Evolutionary conservation across 2,113 vertebrate species (phyloP), one percentile per base, ranked within the genome.

Genomic region (Tinamus guttatus): DNA sequence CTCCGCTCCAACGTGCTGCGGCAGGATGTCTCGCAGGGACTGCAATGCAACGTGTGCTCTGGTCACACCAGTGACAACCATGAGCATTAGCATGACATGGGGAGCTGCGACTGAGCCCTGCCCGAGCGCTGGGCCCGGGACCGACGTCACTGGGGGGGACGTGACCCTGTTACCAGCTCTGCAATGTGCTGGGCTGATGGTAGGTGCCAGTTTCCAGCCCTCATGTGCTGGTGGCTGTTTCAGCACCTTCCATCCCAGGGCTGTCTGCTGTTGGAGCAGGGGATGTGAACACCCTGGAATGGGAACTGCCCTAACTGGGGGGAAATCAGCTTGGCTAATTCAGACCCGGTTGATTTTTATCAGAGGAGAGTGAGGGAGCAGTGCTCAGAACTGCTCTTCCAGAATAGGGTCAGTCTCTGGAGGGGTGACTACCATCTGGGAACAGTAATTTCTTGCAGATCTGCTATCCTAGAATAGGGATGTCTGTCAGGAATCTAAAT

Each of bases 361-460:
- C 77, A 27, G 80, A 19, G 43, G 56, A 62, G 80, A 64, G 93
- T 67, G 70, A 28, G 68, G 88, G 86, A 96, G 60, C 73, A n/a
- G 93, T 95, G 94, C 92, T 90, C 85, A 5, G 17, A 25, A 36
- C 7, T 8, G 28, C 59, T 90, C 27, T 82, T 65, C 63, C 51
- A 51, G 78, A 73, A 47, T 18, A 1, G 4, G 14, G 52, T 41
- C 5, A 6, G 28, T 70, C 70, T 74, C 59, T 20, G 40, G 74
- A 89, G 81, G 86, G 77, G 73, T 95, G 86, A 85, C 77, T 40
- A 41, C 1, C 95, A 96, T 92, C 96, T 95, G 92, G 83, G 90
- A 86, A 81, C 80, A 89, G 38, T 93, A 93, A 96, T 94, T 92
- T n/a, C 69, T 93, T 96, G 90, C 95, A 95, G 94, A 94, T 56